Evolutionary conservation across 2,888 invertebrate species (phyloP).

Genomic region (Timema cristinae): DNA sequence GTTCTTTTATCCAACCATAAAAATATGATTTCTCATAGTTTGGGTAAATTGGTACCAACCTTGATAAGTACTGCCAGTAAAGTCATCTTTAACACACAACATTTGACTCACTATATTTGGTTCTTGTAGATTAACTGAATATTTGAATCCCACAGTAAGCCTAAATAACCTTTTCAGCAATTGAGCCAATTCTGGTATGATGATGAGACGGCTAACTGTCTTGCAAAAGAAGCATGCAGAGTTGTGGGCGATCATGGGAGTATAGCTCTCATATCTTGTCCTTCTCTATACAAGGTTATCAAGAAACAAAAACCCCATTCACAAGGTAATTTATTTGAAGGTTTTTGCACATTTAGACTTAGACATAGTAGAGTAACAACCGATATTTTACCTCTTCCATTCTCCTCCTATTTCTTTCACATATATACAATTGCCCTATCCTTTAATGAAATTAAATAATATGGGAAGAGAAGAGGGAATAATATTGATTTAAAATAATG

Average conservation of each 20-base stretch:
- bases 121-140: too few relatives aligned
- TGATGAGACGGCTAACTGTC: constrained; percentile 64
- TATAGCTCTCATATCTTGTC: constrained; percentile 84
- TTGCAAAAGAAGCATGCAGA: constrained; percentile 65
- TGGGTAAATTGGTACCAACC: too few relatives aligned
- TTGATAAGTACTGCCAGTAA: too few relatives aligned
- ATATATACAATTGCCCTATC: too few relatives aligned
- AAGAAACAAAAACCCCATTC: constrained; percentile 49
- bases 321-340: constrained; percentile 45
- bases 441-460: too few relatives aligned
- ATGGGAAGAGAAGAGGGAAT: too few relatives aligned
- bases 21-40: too few relatives aligned
- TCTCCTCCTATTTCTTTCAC: too few relatives aligned
- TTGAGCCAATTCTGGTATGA: constrained; percentile 98
- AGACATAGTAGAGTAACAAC: not conserved
- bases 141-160: not conserved
- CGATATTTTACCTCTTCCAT: not conserved
- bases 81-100: too few relatives aligned
- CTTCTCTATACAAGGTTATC: constrained; percentile 71
- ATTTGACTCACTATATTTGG: too few relatives aligned
- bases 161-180: constrained; percentile 62
- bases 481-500: too few relatives aligned
- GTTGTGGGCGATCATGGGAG: constrained; percentile 53
- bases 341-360: not conserved
- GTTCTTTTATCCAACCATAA: too few relatives aligned